phyloP scores from a whole-genome alignment of 1,140 invertebrate genomes.

The Branchinecta lindahli region DNA sequence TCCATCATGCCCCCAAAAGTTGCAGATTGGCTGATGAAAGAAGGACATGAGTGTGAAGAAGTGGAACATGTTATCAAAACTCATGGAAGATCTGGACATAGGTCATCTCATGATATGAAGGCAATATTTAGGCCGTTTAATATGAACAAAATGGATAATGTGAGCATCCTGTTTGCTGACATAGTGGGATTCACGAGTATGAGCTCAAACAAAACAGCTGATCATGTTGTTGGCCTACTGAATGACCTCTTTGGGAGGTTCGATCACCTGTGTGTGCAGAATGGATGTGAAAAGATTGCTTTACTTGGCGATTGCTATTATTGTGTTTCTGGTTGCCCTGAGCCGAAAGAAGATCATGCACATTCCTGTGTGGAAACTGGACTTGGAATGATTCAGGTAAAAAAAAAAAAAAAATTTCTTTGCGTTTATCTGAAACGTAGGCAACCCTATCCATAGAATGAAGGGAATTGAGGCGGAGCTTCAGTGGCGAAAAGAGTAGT shows the following conservation, averaged over 20 bases:
- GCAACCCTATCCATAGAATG: too few species aligned
- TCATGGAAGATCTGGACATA: conserved; percentile 14
- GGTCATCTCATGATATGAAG: conserved; percentile 42
- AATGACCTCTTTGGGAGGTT: conserved; percentile 94
- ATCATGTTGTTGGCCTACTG: conserved; percentile 69
- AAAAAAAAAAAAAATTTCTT: too few species aligned
- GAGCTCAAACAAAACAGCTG: conserved; percentile 87
- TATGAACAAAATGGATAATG: conserved; percentile 73
- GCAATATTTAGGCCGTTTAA: conserved; percentile 80
- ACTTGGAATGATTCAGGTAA: conserved; percentile 39
- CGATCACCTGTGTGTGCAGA: conserved; percentile 54
- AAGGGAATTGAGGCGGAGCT: too few species aligned
- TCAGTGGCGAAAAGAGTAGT: too few species aligned
- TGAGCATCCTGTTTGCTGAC: conserved; percentile 88
- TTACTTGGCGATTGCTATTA: conserved; percentile 45
- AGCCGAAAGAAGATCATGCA: conserved; percentile 69
- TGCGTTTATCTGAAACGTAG: too few species aligned
- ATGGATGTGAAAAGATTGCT: conserved; percentile 44
- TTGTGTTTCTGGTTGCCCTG: conserved; percentile 80
- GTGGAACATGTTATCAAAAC: conserved; percentile 28
- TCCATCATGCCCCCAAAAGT: conserved; percentile 89
- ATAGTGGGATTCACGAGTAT: conserved; percentile 96
- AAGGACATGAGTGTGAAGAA: conserved; percentile 43
- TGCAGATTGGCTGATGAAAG: conserved; percentile 61
- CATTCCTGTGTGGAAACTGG: conserved; percentile 77